Percentiles rank a stretch among this genome's conserved stretches.
Conservation (phyloP, 2,888 invertebrate species). For the Autographa pulchrina region DNA sequence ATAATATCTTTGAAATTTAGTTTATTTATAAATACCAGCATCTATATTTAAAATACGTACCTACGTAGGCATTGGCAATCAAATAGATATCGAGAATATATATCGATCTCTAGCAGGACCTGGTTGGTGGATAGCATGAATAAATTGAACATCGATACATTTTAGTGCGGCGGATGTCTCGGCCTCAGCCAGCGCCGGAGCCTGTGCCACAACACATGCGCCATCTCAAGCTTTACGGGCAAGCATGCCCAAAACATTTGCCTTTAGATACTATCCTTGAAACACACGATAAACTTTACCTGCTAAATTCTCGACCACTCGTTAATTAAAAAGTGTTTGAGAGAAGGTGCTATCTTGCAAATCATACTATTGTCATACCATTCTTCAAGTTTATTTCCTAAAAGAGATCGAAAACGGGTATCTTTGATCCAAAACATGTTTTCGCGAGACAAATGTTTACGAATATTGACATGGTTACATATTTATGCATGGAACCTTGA, state of each 20-base stretch:
- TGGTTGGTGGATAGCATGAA: slow-evolving; percentile 65
- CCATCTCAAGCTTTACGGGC: slow-evolving; percentile 63
- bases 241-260: slow-evolving; percentile 31
- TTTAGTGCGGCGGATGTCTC: slow-evolving; percentile 42
- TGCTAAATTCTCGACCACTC: not conserved
- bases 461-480: slow-evolving; percentile 45
- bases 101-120: slow-evolving; percentile 57
- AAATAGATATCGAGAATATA: no score
- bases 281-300: slow-evolving; percentile 14
- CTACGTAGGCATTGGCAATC: slow-evolving; percentile 48
- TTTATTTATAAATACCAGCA: slow-evolving; percentile 36
- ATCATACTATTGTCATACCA: not conserved
- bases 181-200: not conserved
- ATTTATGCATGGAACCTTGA: slow-evolving; percentile 43
- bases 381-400: slow-evolving; percentile 9
- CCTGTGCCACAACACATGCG: slow-evolving; percentile 29
- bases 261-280: slow-evolving; percentile 33
- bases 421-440: slow-evolving; percentile 16
- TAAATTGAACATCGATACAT: slow-evolving; percentile 69
- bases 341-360: not conserved
- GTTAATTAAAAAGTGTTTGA: not conserved
- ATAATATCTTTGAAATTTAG: slow-evolving; percentile 18
- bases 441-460: slow-evolving; percentile 30
- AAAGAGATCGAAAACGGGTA: slow-evolving; percentile 19
- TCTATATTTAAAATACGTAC: slow-evolving; percentile 44